phyloP scores from a whole-genome alignment of 1,140 invertebrate genomes.

The Epicauta chinensis region DNA sequence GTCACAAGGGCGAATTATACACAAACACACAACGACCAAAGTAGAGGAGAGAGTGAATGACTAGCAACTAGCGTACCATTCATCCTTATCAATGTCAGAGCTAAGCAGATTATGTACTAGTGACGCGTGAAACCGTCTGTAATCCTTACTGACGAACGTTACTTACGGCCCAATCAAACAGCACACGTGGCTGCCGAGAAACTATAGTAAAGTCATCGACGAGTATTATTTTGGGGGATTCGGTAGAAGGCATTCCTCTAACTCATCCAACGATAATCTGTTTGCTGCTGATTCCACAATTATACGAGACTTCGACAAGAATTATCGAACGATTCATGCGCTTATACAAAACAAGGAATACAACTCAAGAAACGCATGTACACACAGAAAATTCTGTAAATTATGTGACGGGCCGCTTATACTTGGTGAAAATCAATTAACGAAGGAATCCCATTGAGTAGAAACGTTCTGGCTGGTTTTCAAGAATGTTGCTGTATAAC shows the following conservation, averaged over 20 bases:
- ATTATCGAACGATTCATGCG: too few relatives aligned
- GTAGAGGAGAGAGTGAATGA: slow-evolving; percentile 1
- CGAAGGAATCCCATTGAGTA: slow-evolving; percentile 10
- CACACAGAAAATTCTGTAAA: slow-evolving; percentile 1
- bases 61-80: slow-evolving; percentile 31
- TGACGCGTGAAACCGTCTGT: slow-evolving; percentile 43
- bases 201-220: slow-evolving; percentile 13
- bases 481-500: slow-evolving; percentile 17
- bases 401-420: background rate
- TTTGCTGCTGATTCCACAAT: slow-evolving; percentile 26
- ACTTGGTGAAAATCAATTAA: background rate
- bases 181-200: slow-evolving; percentile 31
- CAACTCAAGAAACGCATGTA: slow-evolving; percentile 1
- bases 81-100: slow-evolving; percentile 42
- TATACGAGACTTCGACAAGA: slow-evolving; percentile 17
- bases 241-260: slow-evolving; percentile 19
- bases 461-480: slow-evolving; percentile 12
- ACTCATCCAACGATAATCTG: slow-evolving; percentile 21
- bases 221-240: slow-evolving; percentile 3
- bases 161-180: slow-evolving; percentile 40
- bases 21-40: too few relatives aligned
- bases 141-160: slow-evolving; percentile 40
- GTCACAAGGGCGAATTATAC: too few relatives aligned
- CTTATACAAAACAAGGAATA: background rate
- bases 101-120: slow-evolving; percentile 43